Base-by-base conservation (phyloP, 2,797 vertebrate genomes). In the Florisuga fusca region DNA sequence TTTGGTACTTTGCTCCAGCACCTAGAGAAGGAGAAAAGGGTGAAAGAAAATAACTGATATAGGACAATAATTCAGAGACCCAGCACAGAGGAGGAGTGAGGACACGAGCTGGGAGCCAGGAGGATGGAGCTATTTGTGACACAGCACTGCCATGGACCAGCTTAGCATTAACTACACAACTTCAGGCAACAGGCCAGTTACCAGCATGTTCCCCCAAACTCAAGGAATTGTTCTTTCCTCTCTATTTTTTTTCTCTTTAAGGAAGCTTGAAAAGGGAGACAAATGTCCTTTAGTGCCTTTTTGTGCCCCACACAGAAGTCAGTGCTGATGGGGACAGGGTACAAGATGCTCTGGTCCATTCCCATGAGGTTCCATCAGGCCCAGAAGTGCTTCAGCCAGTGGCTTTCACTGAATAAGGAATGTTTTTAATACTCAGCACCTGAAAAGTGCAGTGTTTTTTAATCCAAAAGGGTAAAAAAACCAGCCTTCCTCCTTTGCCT, bases 101-200 rank as follows among this genome's bases (percentile, higher is more conserved):
- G 26, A 64, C 1, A 3, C 10, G 25, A 0, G 1, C 27, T 0
- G 4, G 36, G 53, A 38, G 16, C 23, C 41, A 51, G 58, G 66
- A 48, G 20, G 43, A 58, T 38, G 33, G 59, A 51, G 33, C 67
- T 53, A 64, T 45, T 25, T 73, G 29, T 43, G 45, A 31, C 55
- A 51, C 23, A 18, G 62, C 27, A 36, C 71, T 62, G 46, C n/a
- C 25, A 31, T 22, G 62, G 73, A 66, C 67, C 66, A 74, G 26
- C 41, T 34, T 21, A 26, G 41, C 6, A 6, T 73, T 64, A 48
- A 69, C 50, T 62, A 48, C 23, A 15, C n/a, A 26, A 46, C 61
- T 88, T 63, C 45, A n/a, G 26, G 48, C 33, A 71, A 57, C 3
- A 10, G n/a, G 51, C 34, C 78, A 55, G 48, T 75, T 66, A 51